Evolutionary conservation across 2,888 invertebrate genomes (phyloP).

Genomic region (Glaucopsyche alexis): DNA sequence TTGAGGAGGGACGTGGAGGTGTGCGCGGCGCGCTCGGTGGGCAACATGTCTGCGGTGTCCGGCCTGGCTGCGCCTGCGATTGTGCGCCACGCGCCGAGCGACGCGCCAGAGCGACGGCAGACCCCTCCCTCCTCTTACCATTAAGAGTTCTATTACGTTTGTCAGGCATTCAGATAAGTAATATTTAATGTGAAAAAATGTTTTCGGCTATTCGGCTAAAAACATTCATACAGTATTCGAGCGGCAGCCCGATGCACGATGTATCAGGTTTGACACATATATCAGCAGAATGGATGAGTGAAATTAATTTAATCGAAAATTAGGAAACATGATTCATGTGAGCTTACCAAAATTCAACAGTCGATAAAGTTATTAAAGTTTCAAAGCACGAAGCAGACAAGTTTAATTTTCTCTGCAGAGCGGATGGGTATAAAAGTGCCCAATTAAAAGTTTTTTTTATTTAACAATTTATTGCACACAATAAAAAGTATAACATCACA

Average conservation of each 20-base stretch:
- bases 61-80: slow-evolving; percentile 56
- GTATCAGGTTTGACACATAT: not conserved
- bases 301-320: not conserved
- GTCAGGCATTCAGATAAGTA: not conserved
- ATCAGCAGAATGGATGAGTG: not conserved
- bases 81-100: slow-evolving; percentile 4
- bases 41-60: slow-evolving; percentile 71
- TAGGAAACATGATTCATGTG: not conserved
- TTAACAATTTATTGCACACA: not conserved
- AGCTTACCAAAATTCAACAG: not conserved
- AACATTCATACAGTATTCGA: not conserved
- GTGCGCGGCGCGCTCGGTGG: slow-evolving; percentile 67
- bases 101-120: not conserved
- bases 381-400: not conserved
- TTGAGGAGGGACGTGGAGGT: slow-evolving; percentile 72
- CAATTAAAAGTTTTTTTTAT: not conserved
- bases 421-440: not conserved
- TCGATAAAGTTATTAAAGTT: not conserved
- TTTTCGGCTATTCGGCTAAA: not conserved
- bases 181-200: not conserved
- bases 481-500: too few relatives aligned
- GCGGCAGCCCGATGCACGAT: not conserved
- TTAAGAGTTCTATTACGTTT: not conserved
- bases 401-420: not conserved
- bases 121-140: slow-evolving; percentile 16